Evolutionary conservation across 2,113 vertebrate species (phyloP).

Genomic region (Ornithorhynchus anatinus): DNA sequence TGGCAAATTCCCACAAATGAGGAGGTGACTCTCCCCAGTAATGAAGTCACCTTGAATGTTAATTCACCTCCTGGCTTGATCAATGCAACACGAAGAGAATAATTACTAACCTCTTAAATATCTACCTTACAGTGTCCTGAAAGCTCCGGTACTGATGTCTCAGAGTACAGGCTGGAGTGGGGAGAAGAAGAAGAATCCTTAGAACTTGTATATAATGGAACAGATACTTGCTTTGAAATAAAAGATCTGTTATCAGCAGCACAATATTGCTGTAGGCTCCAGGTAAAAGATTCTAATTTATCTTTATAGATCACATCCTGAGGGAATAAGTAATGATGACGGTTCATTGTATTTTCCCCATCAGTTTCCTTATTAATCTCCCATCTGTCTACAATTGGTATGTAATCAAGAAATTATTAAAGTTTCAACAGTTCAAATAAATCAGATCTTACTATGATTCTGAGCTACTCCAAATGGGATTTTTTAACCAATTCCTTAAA

Average conservation of each 20-base stretch:
- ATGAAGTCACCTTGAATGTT: fast-evolving
- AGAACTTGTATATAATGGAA: conserved; percentile 85
- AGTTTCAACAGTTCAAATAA: too few species aligned
- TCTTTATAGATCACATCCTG: fast-evolving
- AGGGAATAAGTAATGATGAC: too few species aligned
- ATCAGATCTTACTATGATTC: too few species aligned
- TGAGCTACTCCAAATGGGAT: too few species aligned
- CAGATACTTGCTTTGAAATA: conserved; percentile 86
- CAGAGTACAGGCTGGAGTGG: conserved; percentile 95
- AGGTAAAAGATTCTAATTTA: conserved; percentile 57
- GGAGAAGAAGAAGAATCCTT: conserved; percentile 87
- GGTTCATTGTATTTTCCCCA: too few species aligned
- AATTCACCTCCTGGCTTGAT: background rate
- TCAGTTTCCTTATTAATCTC: too few species aligned
- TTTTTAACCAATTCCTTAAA: too few species aligned
- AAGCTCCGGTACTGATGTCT: conserved; percentile 91
- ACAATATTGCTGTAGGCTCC: conserved; percentile 89
- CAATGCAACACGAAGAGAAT: background rate
- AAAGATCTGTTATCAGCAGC: conserved; percentile 83
- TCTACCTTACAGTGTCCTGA: conserved; percentile 84
- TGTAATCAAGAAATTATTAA: too few species aligned
- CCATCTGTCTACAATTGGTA: too few species aligned
- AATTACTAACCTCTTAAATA: background rate
- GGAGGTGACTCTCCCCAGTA: too few species aligned
- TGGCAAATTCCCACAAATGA: too few species aligned